Evolutionary conservation across 2,113 vertebrate species (phyloP).

Genomic region (Picathartes gymnocephalus): DNA sequence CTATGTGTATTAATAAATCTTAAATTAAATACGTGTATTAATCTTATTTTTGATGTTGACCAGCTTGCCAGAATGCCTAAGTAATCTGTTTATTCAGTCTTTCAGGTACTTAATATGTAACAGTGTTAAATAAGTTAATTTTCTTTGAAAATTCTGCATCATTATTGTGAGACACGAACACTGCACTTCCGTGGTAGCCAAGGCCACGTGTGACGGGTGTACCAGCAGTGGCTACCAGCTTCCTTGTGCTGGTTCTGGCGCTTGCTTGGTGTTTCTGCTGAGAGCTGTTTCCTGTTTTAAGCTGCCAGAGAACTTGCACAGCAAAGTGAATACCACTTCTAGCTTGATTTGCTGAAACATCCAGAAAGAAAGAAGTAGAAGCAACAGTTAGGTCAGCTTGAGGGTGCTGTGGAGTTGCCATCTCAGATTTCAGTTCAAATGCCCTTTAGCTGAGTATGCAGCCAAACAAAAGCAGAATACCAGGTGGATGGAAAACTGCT

Average conservation of each 20-base stretch:
- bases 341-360: neutral
- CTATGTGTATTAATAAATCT: too few species aligned
- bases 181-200: neutral
- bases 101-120: neutral
- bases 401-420: neutral
- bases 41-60: neutral
- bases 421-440: neutral
- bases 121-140: neutral
- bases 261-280: neutral
- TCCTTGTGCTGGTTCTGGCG: neutral
- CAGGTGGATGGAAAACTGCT: neutral
- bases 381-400: neutral
- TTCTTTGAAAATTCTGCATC: neutral
- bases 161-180: accelerated
- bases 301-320: neutral
- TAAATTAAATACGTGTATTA: accelerated
- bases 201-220: accelerated
- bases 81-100: neutral
- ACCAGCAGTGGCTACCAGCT: neutral
- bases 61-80: neutral
- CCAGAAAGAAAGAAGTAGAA: neutral
- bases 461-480: neutral
- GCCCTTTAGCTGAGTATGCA: neutral
- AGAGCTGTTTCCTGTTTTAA: neutral
- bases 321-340: neutral